Evolutionary conservation across 1,140 invertebrate species (phyloP), one percentile per base, ranked within the genome.

Genomic region (Hycleus phaleratus): DNA sequence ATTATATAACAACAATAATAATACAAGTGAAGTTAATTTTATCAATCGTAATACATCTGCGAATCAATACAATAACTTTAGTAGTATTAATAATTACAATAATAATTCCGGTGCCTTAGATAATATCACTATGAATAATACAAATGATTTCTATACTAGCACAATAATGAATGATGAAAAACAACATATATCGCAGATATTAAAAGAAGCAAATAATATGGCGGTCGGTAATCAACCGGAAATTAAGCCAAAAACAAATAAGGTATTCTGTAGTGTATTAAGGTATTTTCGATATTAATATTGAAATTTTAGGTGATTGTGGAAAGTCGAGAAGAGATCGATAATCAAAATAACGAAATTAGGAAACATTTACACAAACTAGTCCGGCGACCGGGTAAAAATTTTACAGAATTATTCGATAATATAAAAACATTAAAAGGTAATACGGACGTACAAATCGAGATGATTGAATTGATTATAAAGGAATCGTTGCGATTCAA

Each of bases 401-500:
- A 89, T 78, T 89, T 86, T 68, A 75, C 77, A 8, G 79, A 78
- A 59, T 71, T 93, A 60, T 83, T 92, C 67, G 80, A 83, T 43
- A 82, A 85, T 65, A 73, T 93, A 62, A 80, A 82, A 60, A 77
- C 81, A 49, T 74, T 93, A 39, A 85, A 88, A 73, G 90, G 89
- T 59, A 82, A 80, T 56, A 60, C 81, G 26, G 84, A 89, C 44
- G 81, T 84, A 63, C 81, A 83, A 73, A 77, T 84, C 25, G 78
- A 79, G 56, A 83, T 91, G 69, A 76, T 93, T 38, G 79, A 83
- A 62, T 83, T 89, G 63, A 81, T 91, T 51, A 85, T 91, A 46
- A 81, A 81, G 56, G 91, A 93, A 76, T 87, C 88, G 7, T 69
- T 84, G 56, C 79, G 91, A 47, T 93, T 93, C 73, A 91, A 93